Percentiles rank a stretch among this genome's conserved stretches.
These are phyloP conservation scores for Netelia virgata DNA, from an alignment of 2,888 invertebrate species.

Conservation along the genomic window DNA sequence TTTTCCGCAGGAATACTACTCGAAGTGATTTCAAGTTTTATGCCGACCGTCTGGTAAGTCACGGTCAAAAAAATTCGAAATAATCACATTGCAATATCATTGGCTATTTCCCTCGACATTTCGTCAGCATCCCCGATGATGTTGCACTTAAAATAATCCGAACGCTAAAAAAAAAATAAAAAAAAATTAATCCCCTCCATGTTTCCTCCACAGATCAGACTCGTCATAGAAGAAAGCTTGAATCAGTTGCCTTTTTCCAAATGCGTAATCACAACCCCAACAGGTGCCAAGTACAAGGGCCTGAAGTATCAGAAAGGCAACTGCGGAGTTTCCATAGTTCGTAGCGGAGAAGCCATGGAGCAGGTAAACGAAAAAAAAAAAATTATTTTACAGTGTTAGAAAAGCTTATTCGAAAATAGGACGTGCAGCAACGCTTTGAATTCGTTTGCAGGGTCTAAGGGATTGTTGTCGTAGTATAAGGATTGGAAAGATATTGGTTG, in stretches of 20 bases:
- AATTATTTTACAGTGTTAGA: constrained; percentile 8
- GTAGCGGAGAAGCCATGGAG: constrained; percentile 98
- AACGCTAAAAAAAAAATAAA: neutral
- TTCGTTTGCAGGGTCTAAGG: constrained; percentile 89
- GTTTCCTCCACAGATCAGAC: constrained; percentile 88
- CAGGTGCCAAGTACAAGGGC: constrained; percentile 95
- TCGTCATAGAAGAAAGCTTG: constrained; percentile 99
- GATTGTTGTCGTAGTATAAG: constrained; percentile 99
- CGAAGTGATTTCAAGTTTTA: constrained; percentile 99
- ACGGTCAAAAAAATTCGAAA: neutral
- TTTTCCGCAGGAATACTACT: constrained; percentile 91
- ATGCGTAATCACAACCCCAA: constrained; percentile 96
- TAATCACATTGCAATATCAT: neutral
- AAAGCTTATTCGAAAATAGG: constrained; percentile 25
- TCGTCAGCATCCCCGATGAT: neutral
- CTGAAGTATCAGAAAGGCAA: constrained; percentile 98
- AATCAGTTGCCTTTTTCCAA: constrained; percentile 98
- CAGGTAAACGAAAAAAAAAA: constrained; percentile 86
- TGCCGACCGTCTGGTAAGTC: constrained; percentile 94
- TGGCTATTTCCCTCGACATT: neutral
- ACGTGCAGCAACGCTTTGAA: constrained; percentile 46
- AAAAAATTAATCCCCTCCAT: constrained; percentile 11
- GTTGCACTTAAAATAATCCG: neutral
- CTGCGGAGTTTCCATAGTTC: constrained; percentile 98
- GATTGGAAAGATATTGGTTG: constrained; percentile 99